Evolutionary conservation across 2,888 invertebrate genomes (phyloP).

Genomic region (Ferdinandea cuprea): DNA sequence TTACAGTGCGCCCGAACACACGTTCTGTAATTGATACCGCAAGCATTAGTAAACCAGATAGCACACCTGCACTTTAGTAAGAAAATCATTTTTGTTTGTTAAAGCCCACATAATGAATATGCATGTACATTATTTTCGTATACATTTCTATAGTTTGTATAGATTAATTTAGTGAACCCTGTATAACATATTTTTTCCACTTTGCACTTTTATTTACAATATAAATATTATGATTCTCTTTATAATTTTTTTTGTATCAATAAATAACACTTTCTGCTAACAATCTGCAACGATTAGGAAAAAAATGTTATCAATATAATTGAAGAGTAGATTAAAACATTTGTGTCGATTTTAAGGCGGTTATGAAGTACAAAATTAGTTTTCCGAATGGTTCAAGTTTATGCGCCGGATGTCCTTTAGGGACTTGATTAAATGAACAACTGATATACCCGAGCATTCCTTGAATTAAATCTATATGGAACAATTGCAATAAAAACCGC

Average conservation of each 20-base stretch:
- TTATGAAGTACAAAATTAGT: conserved; percentile 35
- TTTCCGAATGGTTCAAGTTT: conserved; percentile 35
- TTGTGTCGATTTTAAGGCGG: conserved; percentile 23
- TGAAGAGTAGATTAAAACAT: not conserved
- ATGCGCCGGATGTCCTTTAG: conserved; percentile 54
- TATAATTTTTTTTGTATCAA: conserved; percentile 24
- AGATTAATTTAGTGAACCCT: too few species aligned
- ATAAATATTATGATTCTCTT: too few species aligned
- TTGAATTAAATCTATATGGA: conserved; percentile 52
- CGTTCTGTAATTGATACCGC: conserved; percentile 59
- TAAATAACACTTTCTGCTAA: conserved; percentile 20
- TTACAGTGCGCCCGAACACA: conserved; percentile 48
- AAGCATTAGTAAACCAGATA: conserved; percentile 52
- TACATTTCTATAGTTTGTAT: too few species aligned
- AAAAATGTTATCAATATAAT: conserved; percentile 17
- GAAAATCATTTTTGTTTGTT: conserved; percentile 36
- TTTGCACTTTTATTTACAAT: conserved; percentile 11
- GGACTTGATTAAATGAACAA: conserved; percentile 69
- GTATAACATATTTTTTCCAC: conserved; percentile 7
- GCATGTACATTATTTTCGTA: too few species aligned
- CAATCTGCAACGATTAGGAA: conserved; percentile 2
- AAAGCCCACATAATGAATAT: too few species aligned
- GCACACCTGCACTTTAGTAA: conserved; percentile 52
- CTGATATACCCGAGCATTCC: conserved; percentile 52
- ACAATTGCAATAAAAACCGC: conserved; percentile 46